Conservation (phyloP, 2,888 invertebrate genomes). For the Meteorus colon region DNA sequence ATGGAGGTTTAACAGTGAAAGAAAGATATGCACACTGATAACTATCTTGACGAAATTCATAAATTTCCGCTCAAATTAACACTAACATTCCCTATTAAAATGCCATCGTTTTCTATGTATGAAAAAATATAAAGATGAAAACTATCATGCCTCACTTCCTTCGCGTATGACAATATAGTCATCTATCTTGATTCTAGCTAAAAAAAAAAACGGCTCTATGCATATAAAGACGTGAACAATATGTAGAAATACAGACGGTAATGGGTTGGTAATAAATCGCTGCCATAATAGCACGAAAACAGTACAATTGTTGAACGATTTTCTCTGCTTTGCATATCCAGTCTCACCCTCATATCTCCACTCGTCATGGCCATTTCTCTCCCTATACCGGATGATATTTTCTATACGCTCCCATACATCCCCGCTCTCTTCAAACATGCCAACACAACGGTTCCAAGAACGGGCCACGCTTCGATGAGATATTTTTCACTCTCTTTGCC, state of each 20-base stretch:
- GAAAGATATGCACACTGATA: no score
- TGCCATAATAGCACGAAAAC: slow-evolving; percentile 48
- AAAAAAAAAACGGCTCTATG: no score
- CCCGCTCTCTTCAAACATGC: neutral
- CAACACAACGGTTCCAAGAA: slow-evolving; percentile 14
- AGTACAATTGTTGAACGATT: slow-evolving; percentile 46
- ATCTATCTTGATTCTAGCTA: no score
- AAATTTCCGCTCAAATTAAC: no score
- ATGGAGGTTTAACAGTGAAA: no score
- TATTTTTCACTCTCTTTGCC: neutral
- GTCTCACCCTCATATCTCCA: slow-evolving; percentile 1
- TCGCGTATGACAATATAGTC: no score
- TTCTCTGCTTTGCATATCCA: slow-evolving; percentile 1
- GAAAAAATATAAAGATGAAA: no score
- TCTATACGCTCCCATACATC: neutral
- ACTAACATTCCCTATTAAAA: no score
- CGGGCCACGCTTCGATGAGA: slow-evolving; percentile 23
- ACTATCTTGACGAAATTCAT: no score
- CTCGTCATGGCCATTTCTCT: neutral
- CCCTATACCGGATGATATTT: neutral
- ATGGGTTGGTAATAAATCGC: slow-evolving; percentile 50
- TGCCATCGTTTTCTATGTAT: no score
- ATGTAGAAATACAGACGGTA: slow-evolving; percentile 44
- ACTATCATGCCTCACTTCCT: no score
- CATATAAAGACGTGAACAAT: neutral